Conservation (phyloP, 1,140 invertebrate genomes). For the Chrysopa pallens region DNA sequence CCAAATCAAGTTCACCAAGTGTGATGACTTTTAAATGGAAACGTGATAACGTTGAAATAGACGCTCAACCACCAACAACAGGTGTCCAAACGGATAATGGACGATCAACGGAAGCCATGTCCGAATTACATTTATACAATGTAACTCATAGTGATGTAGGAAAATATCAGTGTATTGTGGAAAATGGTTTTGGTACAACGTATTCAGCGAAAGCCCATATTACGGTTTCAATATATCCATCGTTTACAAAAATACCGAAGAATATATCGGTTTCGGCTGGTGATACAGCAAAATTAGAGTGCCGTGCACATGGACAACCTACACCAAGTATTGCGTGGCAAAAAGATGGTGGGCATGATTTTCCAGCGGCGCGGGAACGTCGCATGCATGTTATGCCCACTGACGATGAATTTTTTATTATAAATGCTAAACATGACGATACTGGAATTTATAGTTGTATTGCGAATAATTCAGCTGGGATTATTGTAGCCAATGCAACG, state of each 20-base stretch:
- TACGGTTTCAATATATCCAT: constrained; percentile 70
- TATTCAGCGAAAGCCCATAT: constrained; percentile 77
- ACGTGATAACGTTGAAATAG: constrained; percentile 65
- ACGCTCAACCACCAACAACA: constrained; percentile 19
- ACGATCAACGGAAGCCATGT: constrained; percentile 38
- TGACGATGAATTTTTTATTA: constrained; percentile 84
- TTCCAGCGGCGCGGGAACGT: constrained; percentile 84
- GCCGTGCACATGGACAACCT: constrained; percentile 78
- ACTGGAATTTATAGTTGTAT: constrained; percentile 88
- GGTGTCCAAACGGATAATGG: constrained; percentile 11
- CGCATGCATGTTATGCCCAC: constrained; percentile 82
- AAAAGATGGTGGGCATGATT: constrained; percentile 88
- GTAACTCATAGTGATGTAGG: constrained; percentile 63
- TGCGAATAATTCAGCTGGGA: constrained; percentile 76
- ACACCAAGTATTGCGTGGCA: constrained; percentile 78
- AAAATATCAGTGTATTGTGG: constrained; percentile 82
- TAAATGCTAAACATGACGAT: constrained; percentile 72
- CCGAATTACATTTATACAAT: constrained; percentile 49
- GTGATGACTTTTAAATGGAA: constrained; percentile 71
- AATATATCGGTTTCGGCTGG: constrained; percentile 74
- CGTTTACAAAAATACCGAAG: constrained; percentile 66
- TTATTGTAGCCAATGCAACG: constrained; percentile 73
- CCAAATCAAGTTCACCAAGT: constrained; percentile 13
- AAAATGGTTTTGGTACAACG: constrained; percentile 73
- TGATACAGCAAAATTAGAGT: constrained; percentile 72